Base-by-base conservation (phyloP, 2,888 invertebrate genomes). In the Drosophila pegasa region DNA sequence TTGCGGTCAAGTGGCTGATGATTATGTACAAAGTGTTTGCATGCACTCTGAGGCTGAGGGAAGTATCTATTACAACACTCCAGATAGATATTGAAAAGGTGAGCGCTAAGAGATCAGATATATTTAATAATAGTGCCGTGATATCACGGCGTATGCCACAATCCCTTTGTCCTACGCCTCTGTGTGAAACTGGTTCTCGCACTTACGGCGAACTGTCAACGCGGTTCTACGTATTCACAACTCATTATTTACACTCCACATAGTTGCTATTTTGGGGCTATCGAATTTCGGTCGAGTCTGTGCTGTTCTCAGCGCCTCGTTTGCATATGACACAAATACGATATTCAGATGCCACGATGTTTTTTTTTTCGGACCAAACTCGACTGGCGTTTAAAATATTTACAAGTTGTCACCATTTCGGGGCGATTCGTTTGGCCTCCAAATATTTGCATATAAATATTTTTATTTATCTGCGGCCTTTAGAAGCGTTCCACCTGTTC, bases 401-500 rank as follows among this genome's bases (percentile, higher is more conserved):
- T 65, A 78, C 78, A 72, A 71, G 72, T 65, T 84, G 81, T 82
- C 82, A 72, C 82, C 87, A 73, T 68, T 63, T 62, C 59, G 65
- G 57, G 40, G 35, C 58, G 62, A 65, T 68, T 25, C 55, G 43
- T 35, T 68, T 73, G 77, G 61, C 63, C 63, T 68, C 54, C 38
- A 84, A 78, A 87, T 84, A 87, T 83, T 87, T 79, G 86, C 88
- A 87, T 83, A 83, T 55, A 84, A 70, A 84, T 84, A 87, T 83
- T 87, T 83, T 87, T 86, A 87, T 83, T 81, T 55, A 47, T 59
- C 58, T 65, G 52, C 52, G 63, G 54, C 61, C 45, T 52, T 62
- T 56, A 75, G 84, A 75, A 80, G n/a, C 64, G 51, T 71, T 81
- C 61, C 81, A 75, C 67, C 75, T 75, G 72, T 55, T 41, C 27